Percentiles rank a stretch among this genome's conserved stretches.
phyloP scores from a whole-genome alignment of 2,888 invertebrate species.

The Lasioglossum vierecki region DNA sequence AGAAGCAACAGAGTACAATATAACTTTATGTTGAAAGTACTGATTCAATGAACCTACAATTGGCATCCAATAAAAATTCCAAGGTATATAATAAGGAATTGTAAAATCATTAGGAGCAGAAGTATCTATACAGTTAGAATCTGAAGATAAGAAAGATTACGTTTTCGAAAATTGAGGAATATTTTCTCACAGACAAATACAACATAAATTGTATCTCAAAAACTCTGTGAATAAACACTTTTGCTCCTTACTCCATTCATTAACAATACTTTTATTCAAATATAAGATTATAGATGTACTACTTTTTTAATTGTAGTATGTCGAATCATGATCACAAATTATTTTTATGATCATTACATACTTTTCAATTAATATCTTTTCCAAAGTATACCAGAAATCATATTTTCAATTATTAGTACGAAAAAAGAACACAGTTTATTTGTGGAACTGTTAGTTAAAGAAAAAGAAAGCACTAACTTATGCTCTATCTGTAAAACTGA shows the following conservation, averaged over 20 bases:
- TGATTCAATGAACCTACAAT: constrained; percentile 7
- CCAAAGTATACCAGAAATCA: constrained; percentile 15
- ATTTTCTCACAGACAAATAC: background rate
- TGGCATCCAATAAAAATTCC: background rate
- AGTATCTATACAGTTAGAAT: background rate
- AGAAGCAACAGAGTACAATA: background rate
- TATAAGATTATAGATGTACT: constrained; percentile 42
- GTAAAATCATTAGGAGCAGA: background rate
- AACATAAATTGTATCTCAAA: background rate
- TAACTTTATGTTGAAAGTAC: background rate
- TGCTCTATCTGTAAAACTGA: constrained; percentile 10
- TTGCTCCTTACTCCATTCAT: background rate
- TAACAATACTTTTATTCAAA: constrained; percentile 9
- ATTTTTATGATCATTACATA: constrained; percentile 10
- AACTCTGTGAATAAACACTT: background rate
- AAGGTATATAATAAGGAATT: background rate
- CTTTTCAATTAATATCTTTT: constrained; percentile 16
- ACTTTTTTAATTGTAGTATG: constrained; percentile 25
- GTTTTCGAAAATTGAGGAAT: background rate
- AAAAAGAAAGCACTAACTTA: constrained; percentile 8
- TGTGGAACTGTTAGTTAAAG: constrained; percentile 15
- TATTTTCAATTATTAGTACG: background rate
- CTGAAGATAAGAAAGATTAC: background rate
- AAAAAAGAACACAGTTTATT: constrained; percentile 9
- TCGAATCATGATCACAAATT: background rate